A percentile compares a stretch with the other conserved stretches of the same genome.
phyloP scores from a whole-genome alignment of 1,140 invertebrate genomes.

The silkworm (Bombyx mori) region DNA sequence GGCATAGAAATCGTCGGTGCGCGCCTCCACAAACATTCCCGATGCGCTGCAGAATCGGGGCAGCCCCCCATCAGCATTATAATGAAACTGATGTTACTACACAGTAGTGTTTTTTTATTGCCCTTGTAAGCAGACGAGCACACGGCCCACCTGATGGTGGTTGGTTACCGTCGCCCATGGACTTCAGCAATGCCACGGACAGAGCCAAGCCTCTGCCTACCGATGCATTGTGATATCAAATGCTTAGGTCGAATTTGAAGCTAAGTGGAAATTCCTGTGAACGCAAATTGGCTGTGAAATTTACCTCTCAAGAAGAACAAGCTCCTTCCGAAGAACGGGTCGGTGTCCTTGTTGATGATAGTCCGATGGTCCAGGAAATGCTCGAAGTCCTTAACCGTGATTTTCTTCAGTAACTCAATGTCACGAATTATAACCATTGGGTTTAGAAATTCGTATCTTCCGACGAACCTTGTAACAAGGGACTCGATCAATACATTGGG shows the following conservation, averaged over 20 bases:
- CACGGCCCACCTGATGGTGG: too few species aligned
- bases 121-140: too few species aligned
- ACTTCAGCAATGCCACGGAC: too few species aligned
- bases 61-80: too few species aligned
- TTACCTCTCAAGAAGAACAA: constrained; percentile 70
- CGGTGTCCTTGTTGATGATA: constrained; percentile 50
- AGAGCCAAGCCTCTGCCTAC: too few species aligned
- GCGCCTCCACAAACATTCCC: too few species aligned
- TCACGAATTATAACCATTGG: constrained; percentile 73
- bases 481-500: too few species aligned
- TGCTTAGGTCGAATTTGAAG: not conserved
- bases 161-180: too few species aligned
- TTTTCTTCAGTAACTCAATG: constrained; percentile 73
- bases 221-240: not conserved
- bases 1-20: too few species aligned
- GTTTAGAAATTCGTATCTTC: constrained; percentile 65
- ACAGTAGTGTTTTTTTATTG: not conserved
- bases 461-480: constrained; percentile 27
- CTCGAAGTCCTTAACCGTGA: constrained; percentile 75
- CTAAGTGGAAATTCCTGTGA: too few species aligned
- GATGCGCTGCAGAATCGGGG: too few species aligned
- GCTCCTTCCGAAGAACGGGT: constrained; percentile 71
- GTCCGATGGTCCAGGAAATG: constrained; percentile 73
- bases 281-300: not conserved
- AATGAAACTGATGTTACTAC: not conserved